A percentile compares a stretch with the other conserved stretches of the same genome.
phyloP scores from a whole-genome alignment of 2,888 invertebrate species.

The Oxyteleia sp. region DNA sequence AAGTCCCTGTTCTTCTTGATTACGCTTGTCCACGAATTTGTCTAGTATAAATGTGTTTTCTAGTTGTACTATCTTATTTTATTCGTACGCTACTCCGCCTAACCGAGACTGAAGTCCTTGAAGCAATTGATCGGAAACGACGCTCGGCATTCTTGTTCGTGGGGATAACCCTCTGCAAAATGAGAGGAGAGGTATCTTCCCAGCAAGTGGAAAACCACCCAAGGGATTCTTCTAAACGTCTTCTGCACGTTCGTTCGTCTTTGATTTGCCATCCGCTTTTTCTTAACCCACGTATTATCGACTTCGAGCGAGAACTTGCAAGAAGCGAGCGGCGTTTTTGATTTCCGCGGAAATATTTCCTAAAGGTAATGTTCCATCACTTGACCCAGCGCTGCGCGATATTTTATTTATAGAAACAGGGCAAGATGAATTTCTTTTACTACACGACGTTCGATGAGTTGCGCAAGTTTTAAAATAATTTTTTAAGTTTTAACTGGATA shows the following conservation, averaged over 20 bases:
- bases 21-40: constrained; percentile 34
- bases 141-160: constrained; percentile 70
- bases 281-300: constrained; percentile 1
- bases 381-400: background rate
- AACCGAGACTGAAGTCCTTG: constrained; percentile 79
- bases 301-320: constrained; percentile 13
- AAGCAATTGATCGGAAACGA: constrained; percentile 81
- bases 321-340: constrained; percentile 7
- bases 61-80: constrained; percentile 70
- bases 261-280: constrained; percentile 14
- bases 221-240: constrained; percentile 34
- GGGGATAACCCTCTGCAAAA: constrained; percentile 68
- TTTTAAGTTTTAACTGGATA: constrained; percentile 39
- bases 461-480: constrained; percentile 4
- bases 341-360: background rate
- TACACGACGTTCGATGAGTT: constrained; percentile 10
- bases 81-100: constrained; percentile 72
- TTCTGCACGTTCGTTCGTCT: constrained; percentile 33
- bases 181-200: constrained; percentile 72
- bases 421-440: constrained; percentile 7
- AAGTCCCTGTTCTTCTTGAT: constrained; percentile 23
- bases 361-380: background rate
- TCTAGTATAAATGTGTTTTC: constrained; percentile 34
- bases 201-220: constrained; percentile 47
- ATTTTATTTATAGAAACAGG: constrained; percentile 31